Base-by-base conservation (phyloP, 1,140 invertebrate genomes). In the Heliconius congener region DNA sequence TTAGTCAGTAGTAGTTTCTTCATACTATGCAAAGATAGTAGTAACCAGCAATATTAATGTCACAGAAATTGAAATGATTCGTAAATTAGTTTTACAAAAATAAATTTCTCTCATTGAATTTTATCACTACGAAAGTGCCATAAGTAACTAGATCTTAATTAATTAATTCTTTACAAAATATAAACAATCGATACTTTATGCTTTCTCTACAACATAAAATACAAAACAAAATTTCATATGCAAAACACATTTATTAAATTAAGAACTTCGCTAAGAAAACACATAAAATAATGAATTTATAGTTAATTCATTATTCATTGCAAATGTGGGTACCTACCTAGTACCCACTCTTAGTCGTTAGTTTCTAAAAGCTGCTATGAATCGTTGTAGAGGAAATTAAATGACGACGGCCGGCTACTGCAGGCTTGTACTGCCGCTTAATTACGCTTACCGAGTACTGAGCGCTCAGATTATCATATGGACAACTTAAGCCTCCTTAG, bases 341-440 rank as follows among this genome's bases (percentile, higher is more conserved):
- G 42, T 46, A 3, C 42, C 42, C 16, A 46, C 27, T 60, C 52
- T 18, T 16, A 39, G 50, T 81, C 76, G 60, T 73, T 76, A 74
- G 78, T 81, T 77, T 81, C 80, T 71, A 72, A 70, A 81, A 85
- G 80, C 80, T 81, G 80, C 81, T 82, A 78, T 80, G 66, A 60
- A 80, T 84, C 81, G 74, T 76, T 81, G 81, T 80, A 81, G 66
- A 86, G 86, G 86, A 89, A 89, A 90, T 89, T 89, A 88, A 88
- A 86, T 85, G 82, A 78, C 83, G 81, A 81, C 82, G 84, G 73
- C 73, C 73, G 81, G 77, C 80, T 78, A 73, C 82, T 83, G 83
- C 66, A 60, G 75, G 77, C 71, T 76, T 84, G 84, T 86, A 84
- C 83, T 73, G 78, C 79, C 78, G 80, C 83, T 88, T 87, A 87